A percentile compares a stretch with the other conserved stretches of the same genome.
Evolutionary conservation across 1,140 invertebrate genomes (phyloP).

Genomic region (Andricus grossulariae): DNA sequence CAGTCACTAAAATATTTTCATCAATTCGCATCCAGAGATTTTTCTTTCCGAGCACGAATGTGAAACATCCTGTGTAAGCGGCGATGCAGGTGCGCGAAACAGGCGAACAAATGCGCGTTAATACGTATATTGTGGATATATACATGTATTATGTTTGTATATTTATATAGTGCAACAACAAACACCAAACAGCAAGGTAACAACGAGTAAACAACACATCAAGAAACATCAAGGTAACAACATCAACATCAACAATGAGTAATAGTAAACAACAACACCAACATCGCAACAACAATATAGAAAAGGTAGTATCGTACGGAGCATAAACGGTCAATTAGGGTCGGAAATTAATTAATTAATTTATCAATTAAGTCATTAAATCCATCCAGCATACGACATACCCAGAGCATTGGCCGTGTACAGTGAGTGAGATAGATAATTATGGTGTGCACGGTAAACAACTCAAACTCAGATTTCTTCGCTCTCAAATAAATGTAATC

Average conservation of each 20-base stretch:
- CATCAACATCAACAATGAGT: conserved; percentile 73
- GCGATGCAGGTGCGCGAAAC: conserved; percentile 20
- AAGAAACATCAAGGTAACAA: conserved; percentile 72
- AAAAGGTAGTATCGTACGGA: conserved; percentile 59
- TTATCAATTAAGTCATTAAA: conserved; percentile 65
- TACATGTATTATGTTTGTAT: conserved; percentile 53
- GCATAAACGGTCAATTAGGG: conserved; percentile 61
- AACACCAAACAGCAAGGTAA: conserved; percentile 76
- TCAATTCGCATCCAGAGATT: background rate
- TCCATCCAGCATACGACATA: conserved; percentile 76
- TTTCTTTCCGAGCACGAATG: background rate
- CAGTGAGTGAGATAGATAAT: conserved; percentile 70
- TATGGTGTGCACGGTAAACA: conserved; percentile 66
- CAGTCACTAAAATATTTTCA: no score
- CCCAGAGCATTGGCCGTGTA: conserved; percentile 74
- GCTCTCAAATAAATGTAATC: conserved; percentile 25
- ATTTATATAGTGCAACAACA: conserved; percentile 72
- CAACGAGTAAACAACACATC: conserved; percentile 75
- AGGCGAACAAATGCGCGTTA: conserved; percentile 35
- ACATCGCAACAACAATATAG: conserved; percentile 61
- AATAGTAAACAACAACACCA: conserved; percentile 63
- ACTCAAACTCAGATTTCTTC: conserved; percentile 50
- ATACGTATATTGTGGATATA: conserved; percentile 52
- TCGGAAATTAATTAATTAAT: conserved; percentile 61
- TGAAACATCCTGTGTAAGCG: conserved; percentile 2